These are phyloP conservation scores for Paramormyrops kingsleyae DNA, from an alignment of 2,113 vertebrate species.

Conservation along the genomic window DNA sequence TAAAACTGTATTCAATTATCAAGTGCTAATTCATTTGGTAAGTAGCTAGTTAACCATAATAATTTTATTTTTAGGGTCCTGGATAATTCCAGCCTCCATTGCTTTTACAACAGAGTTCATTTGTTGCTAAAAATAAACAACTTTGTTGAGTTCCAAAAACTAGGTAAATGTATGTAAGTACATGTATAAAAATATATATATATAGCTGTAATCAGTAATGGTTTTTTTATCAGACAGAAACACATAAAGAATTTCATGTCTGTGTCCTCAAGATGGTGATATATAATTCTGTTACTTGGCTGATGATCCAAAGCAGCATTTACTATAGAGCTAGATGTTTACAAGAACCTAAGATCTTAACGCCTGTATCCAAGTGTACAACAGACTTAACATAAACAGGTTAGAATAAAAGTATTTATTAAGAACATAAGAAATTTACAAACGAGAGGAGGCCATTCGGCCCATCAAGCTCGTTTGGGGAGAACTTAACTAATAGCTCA, in stretches of 20 bases:
- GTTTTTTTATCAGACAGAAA: background rate
- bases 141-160: background rate
- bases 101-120: background rate
- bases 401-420: background rate
- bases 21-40: background rate
- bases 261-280: background rate
- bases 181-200: background rate
- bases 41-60: background rate
- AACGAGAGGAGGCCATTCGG: too few relatives aligned
- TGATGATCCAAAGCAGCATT: background rate
- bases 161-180: background rate
- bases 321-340: background rate
- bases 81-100: background rate
- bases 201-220: background rate
- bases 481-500: too few relatives aligned
- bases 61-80: background rate
- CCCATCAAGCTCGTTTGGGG: too few relatives aligned
- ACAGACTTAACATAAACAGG: background rate
- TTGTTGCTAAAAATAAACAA: background rate
- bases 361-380: background rate
- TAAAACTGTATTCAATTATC: background rate
- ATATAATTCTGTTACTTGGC: background rate
- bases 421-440: too few relatives aligned
- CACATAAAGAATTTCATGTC: background rate
- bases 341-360: background rate